phyloP scores from a whole-genome alignment of 2,113 vertebrate species.

The Pollimyrus isidori region DNA sequence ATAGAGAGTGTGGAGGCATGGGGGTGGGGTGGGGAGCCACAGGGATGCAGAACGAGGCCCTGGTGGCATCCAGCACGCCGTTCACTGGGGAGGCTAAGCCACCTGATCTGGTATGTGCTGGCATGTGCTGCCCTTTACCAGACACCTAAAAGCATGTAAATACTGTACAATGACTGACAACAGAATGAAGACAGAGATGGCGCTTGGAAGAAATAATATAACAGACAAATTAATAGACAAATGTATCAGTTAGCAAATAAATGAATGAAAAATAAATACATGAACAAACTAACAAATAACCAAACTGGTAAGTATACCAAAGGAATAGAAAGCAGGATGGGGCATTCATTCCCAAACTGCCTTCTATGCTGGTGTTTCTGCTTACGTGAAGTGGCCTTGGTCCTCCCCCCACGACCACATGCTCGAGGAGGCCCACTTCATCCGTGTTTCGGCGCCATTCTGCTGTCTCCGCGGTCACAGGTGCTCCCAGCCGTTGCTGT shows the following conservation, averaged over 20 bases:
- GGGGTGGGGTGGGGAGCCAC: not conserved
- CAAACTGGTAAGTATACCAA: not conserved
- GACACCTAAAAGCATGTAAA: not conserved
- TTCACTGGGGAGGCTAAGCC: not conserved
- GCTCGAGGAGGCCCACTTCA: not conserved
- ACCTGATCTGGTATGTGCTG: not conserved
- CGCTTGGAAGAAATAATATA: not conserved
- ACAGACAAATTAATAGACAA: not conserved
- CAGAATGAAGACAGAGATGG: not conserved
- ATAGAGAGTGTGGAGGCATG: not conserved
- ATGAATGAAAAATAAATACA: not conserved
- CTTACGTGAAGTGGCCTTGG: not conserved
- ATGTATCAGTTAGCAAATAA: not conserved
- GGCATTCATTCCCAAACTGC: not conserved
- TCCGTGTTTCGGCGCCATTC: not conserved
- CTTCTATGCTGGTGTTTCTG: not conserved
- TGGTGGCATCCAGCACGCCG: not conserved
- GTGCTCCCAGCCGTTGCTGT: slow-evolving; percentile 57
- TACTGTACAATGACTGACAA: not conserved
- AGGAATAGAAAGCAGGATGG: not conserved
- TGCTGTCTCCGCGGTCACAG: slow-evolving; percentile 38
- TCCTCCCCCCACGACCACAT: not conserved
- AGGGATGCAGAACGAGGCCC: not conserved
- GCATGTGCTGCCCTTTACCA: not conserved
- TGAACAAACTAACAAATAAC: not conserved